Conservation (phyloP, 2,888 invertebrate genomes). For the Crossocerus cetratus region DNA sequence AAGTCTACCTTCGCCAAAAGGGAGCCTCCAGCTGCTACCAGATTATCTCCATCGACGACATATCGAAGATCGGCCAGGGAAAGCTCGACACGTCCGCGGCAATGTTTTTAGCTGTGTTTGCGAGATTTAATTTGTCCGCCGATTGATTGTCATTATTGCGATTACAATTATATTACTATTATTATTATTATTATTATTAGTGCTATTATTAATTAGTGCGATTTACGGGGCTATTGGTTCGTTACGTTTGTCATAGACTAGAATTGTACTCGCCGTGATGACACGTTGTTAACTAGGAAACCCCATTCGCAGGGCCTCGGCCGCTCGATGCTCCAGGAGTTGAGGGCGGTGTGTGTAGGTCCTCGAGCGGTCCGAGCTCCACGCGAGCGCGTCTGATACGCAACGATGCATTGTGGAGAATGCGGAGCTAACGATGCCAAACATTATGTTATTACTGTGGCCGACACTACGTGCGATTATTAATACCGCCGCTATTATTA, state of each 20-base stretch:
- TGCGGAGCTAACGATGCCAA: constrained; percentile 73
- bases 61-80: constrained; percentile 37
- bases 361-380: constrained; percentile 17
- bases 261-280: constrained; percentile 30
- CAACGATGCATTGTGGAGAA: constrained; percentile 67
- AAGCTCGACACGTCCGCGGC: constrained; percentile 35
- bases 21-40: constrained; percentile 17
- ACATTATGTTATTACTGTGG: constrained; percentile 70
- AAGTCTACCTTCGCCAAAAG: too few species aligned
- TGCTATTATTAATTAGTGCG: constrained; percentile 43
- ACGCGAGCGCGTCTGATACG: constrained; percentile 10
- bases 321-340: constrained; percentile 1
- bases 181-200: constrained; percentile 45
- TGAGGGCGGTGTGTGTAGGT: not conserved
- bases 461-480: constrained; percentile 52
- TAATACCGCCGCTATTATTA: constrained; percentile 32
- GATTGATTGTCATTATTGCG: constrained; percentile 55
- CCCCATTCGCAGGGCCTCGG: constrained; percentile 14
- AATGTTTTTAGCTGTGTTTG: constrained; percentile 31
- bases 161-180: constrained; percentile 45
- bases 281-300: constrained; percentile 34
- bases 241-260: constrained; percentile 47
- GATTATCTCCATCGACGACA: constrained; percentile 20
- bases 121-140: constrained; percentile 52
- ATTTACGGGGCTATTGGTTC: constrained; percentile 50